Percentiles rank a stretch among this genome's conserved stretches.
Conservation (phyloP, 1,140 invertebrate species). For the Lepidostoma basale region DNA sequence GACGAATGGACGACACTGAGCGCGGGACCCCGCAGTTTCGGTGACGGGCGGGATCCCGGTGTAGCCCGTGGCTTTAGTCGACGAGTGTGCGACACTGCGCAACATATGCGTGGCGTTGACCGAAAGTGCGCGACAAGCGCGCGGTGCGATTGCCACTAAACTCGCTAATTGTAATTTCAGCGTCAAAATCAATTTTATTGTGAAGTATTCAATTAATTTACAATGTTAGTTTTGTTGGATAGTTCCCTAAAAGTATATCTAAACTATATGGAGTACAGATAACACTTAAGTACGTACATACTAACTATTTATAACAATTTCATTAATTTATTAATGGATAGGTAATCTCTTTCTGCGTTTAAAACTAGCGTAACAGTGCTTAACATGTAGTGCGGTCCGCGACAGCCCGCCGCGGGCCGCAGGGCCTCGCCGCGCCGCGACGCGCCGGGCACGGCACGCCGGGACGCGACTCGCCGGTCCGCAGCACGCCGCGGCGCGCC, state of each 20-base stretch:
- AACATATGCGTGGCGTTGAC: not conserved
- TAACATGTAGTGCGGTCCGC: conserved; percentile 46
- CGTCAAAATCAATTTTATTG: conserved; percentile 29
- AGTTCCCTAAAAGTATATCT: conserved; percentile 47
- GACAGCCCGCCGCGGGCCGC: conserved; percentile 22
- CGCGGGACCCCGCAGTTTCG: too few species aligned
- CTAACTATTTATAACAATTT: conserved; percentile 52
- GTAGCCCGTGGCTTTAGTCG: too few species aligned
- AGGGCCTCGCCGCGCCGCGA: conserved; percentile 21
- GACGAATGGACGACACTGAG: too few species aligned
- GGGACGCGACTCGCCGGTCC: conserved; percentile 11
- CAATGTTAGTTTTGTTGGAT: conserved; percentile 43
- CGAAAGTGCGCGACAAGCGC: conserved; percentile 1
- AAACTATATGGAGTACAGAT: conserved; percentile 54
- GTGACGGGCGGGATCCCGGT: too few species aligned
- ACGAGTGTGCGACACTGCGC: not conserved
- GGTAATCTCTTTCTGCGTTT: conserved; percentile 47
- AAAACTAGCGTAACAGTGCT: conserved; percentile 51
- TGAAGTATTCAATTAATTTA: conserved; percentile 42
- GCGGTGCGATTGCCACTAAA: conserved; percentile 19
- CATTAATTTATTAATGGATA: conserved; percentile 49
- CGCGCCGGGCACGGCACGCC: not conserved
- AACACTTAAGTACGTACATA: conserved; percentile 52
- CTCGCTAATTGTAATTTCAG: conserved; percentile 31
- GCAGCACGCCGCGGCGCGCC: conserved; percentile 28